Evolutionary conservation across 2,797 vertebrate species (phyloP).

Genomic region (Miopithecus talapoin): DNA sequence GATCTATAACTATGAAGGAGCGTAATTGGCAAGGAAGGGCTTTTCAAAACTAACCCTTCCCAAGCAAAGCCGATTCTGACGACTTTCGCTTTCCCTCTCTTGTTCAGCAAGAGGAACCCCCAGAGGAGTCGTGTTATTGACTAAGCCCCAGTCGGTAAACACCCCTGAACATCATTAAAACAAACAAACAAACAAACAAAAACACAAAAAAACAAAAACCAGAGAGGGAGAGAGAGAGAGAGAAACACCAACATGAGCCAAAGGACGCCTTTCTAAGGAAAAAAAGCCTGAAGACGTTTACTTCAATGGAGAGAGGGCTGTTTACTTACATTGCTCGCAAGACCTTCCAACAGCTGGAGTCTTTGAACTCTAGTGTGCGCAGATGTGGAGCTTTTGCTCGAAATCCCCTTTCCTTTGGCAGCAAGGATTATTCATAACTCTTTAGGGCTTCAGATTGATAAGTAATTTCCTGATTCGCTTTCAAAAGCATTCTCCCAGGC

Average conservation of each 20-base stretch:
- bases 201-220: neutral
- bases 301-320: constrained; percentile 41
- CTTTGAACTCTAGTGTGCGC: constrained; percentile 70
- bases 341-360: constrained; percentile 80
- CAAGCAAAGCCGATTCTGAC: neutral
- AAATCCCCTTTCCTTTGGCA: constrained; percentile 74
- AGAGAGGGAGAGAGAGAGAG: neutral
- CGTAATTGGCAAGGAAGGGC: rapidly evolving
- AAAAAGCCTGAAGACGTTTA: constrained; percentile 54
- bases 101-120: neutral
- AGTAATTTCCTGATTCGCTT: constrained; percentile 79
- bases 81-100: constrained; percentile 48
- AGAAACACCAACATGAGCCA: neutral
- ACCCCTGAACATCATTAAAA: neutral
- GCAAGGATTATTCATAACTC: constrained; percentile 65
- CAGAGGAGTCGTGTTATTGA: constrained; percentile 39
- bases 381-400: constrained; percentile 74
- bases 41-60: neutral
- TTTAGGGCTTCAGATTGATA: constrained; percentile 73
- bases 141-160: constrained; percentile 41
- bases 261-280: neutral
- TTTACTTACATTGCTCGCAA: constrained; percentile 82
- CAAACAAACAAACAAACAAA: neutral
- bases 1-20: neutral
- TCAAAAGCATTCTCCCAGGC: constrained; percentile 64